Conservation (phyloP, 2,113 vertebrate species). For the Loxodonta africana region DNA sequence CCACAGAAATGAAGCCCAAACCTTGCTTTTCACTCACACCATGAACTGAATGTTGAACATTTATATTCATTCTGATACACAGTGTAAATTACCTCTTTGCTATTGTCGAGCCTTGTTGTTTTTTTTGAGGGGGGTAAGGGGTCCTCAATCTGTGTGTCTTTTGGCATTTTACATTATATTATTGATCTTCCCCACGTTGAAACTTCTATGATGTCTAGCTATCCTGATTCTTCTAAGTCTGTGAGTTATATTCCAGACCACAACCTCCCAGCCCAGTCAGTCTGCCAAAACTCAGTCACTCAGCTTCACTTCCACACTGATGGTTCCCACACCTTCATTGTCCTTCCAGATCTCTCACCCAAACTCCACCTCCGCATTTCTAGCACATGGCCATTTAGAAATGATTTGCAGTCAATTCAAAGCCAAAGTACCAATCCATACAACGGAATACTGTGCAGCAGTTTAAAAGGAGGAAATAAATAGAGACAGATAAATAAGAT, state of each 20-base stretch:
- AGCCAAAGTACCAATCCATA: slow-evolving; percentile 23
- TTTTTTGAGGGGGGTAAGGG: background rate
- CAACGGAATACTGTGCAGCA: slow-evolving; percentile 8
- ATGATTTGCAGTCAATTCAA: background rate
- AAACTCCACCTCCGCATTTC: slow-evolving; percentile 35
- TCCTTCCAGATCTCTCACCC: slow-evolving; percentile 4
- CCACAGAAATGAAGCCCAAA: slow-evolving; percentile 45
- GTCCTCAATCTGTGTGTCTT: background rate
- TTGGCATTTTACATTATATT: slow-evolving; percentile 68
- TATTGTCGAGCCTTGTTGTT: background rate
- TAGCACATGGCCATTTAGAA: slow-evolving; percentile 26
- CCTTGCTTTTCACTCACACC: slow-evolving; percentile 42
- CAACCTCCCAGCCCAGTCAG: background rate
- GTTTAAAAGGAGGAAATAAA: slow-evolving; percentile 16
- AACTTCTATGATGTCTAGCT: slow-evolving; percentile 42
- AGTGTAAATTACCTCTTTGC: slow-evolving; percentile 46
- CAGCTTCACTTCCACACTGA: slow-evolving; percentile 46
- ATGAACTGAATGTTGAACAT: slow-evolving; percentile 54
- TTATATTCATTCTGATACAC: slow-evolving; percentile 52
- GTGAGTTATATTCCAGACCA: slow-evolving; percentile 34
- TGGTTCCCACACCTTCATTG: slow-evolving; percentile 23
- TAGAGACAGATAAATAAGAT: background rate
- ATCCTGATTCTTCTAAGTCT: slow-evolving; percentile 19
- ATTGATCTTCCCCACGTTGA: slow-evolving; percentile 45
- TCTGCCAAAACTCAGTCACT: slow-evolving; percentile 1